Evolutionary conservation across 2,113 vertebrate genomes (phyloP).

Genomic region (Syngnathoides biaculeatus): DNA sequence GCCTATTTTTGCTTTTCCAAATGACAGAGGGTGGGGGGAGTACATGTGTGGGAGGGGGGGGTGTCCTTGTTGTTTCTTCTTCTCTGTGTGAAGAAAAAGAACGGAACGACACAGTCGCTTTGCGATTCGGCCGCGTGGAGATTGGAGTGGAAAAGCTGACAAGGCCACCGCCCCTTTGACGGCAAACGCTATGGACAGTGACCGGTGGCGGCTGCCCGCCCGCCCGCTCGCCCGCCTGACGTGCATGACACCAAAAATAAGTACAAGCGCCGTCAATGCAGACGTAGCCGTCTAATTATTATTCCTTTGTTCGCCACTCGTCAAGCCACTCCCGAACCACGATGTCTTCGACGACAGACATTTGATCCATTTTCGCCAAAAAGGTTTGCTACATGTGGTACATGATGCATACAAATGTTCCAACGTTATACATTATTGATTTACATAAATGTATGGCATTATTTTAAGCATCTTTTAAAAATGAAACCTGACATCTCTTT

Average conservation of each 20-base stretch:
- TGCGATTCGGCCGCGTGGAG: conserved; percentile 92
- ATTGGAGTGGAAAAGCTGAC: conserved; percentile 99
- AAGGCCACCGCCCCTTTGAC: conserved; percentile 91
- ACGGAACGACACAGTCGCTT: conserved; percentile 99
- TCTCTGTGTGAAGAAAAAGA: conserved; percentile 82
- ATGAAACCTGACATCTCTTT: background rate
- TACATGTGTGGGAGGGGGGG: conserved; percentile 81
- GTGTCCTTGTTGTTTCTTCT: background rate
- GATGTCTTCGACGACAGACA: background rate
- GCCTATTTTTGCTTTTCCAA: conserved; percentile 73
- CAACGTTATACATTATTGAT: background rate
- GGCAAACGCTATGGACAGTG: conserved; percentile 98
- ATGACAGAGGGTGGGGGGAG: conserved; percentile 84
- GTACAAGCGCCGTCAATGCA: conserved; percentile 91
- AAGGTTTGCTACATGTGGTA: background rate
- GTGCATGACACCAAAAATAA: conserved; percentile 99
- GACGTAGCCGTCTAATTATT: conserved; percentile 1
- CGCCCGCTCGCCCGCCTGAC: background rate
- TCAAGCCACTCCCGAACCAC: conserved; percentile 37
- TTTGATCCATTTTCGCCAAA: background rate
- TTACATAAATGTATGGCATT: conserved; percentile 11
- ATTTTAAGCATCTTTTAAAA: background rate
- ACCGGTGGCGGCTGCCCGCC: conserved; percentile 86
- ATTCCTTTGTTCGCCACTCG: conserved; percentile 22
- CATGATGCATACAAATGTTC: too few relatives aligned